These are phyloP conservation scores for Mirza zaza DNA, from an alignment of 2,113 vertebrate species.

Conservation along the genomic window DNA sequence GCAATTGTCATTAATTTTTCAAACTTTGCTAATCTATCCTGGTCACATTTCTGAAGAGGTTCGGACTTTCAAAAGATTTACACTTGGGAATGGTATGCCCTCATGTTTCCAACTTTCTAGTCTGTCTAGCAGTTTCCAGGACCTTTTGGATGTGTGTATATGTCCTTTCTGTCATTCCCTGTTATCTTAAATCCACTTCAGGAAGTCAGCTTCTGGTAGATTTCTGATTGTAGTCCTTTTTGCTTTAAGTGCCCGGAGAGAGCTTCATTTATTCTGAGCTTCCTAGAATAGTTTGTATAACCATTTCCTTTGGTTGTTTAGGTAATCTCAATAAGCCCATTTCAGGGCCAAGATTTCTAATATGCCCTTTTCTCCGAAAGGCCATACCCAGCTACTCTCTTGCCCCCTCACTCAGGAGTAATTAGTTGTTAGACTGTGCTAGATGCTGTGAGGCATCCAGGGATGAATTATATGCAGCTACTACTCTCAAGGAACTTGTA, in stretches of 20 bases:
- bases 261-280: constrained; percentile 1
- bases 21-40: not conserved
- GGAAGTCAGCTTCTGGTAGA: not conserved
- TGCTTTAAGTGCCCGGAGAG: not conserved
- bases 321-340: not conserved
- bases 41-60: constrained; percentile 25
- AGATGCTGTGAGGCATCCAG: constrained; percentile 13
- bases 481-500: constrained; percentile 5
- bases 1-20: constrained; percentile 27
- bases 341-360: not conserved
- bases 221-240: constrained; percentile 4
- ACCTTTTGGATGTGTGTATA: not conserved
- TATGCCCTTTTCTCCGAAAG: not conserved
- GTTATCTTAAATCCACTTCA: constrained; percentile 26
- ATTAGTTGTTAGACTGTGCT: not conserved
- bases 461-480: not conserved
- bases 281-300: not conserved
- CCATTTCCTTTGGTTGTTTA: constrained; percentile 1
- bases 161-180: not conserved
- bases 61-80: constrained; percentile 29
- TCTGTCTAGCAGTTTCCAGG: not conserved
- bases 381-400: not conserved
- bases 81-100: not conserved
- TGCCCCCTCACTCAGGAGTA: not conserved
- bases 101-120: not conserved